Evolutionary conservation across 2,888 invertebrate genomes (phyloP).

Genomic region (Tupiocoris notatus): DNA sequence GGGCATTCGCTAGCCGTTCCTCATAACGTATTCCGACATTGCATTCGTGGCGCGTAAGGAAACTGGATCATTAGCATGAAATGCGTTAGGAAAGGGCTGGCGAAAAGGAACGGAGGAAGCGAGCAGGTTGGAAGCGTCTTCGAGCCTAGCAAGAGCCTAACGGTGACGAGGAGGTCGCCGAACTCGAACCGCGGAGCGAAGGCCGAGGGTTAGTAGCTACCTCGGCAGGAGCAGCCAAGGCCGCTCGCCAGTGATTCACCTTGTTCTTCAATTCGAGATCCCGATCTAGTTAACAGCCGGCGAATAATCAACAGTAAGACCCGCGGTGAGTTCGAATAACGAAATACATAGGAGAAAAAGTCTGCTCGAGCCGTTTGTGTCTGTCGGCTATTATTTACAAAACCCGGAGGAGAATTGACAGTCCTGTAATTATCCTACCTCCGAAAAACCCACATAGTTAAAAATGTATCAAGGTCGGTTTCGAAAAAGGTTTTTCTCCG

Average conservation of each 20-base stretch:
- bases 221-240: neutral
- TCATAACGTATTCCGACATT: neutral
- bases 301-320: no score
- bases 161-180: slow-evolving; percentile 7
- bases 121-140: slow-evolving; percentile 5
- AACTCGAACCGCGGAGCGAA: neutral
- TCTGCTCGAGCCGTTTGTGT: no score
- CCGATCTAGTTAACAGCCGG: no score
- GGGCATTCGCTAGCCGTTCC: neutral
- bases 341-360: no score
- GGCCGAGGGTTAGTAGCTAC: neutral
- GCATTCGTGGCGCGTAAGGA: neutral
- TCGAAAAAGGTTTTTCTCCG: no score
- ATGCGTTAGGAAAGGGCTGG: slow-evolving; percentile 4
- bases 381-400: no score
- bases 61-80: slow-evolving; percentile 11
- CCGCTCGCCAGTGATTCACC: neutral
- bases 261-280: neutral
- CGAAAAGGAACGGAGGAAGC: neutral
- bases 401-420: no score
- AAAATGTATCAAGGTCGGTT: no score
- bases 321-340: no score
- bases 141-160: neutral
- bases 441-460: no score
- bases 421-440: no score